Conservation (phyloP, 2,797 vertebrate species). For the Myotis findleyi region DNA sequence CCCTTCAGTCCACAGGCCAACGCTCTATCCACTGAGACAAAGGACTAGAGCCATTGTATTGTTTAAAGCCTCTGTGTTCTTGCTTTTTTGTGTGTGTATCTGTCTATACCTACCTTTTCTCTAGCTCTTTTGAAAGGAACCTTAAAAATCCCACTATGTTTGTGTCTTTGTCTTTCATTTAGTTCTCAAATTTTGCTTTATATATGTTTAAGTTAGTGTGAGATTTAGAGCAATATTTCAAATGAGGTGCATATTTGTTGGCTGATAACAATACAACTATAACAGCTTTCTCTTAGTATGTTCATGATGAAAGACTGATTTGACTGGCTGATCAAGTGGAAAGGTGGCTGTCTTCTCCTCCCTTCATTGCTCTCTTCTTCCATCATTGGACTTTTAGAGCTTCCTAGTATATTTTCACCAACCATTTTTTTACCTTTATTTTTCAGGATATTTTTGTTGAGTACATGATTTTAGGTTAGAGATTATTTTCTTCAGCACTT, state of each 20-base stretch:
- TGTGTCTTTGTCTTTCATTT: constrained; percentile 5
- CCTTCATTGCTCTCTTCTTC: not conserved
- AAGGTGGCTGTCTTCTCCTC: not conserved
- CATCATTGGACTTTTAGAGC: not conserved
- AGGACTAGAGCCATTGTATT: not conserved
- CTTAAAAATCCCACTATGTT: not conserved
- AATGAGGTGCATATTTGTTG: not conserved
- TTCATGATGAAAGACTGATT: not conserved
- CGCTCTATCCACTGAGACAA: no score
- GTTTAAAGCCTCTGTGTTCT: not conserved
- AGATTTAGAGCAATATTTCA: not conserved
- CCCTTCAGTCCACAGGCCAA: no score
- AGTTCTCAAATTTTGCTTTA: not conserved
- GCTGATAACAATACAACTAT: not conserved
- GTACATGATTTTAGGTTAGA: not conserved
- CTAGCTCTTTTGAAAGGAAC: not conserved
- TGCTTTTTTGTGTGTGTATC: not conserved
- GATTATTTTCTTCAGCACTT: not conserved
- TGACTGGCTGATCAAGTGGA: not conserved
- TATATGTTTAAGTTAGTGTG: not conserved
- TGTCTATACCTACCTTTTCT: not conserved
- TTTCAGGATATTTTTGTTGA: not conserved
- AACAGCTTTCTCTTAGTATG: not conserved
- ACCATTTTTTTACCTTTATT: not conserved
- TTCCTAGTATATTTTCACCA: not conserved